Conservation (phyloP, 2,888 invertebrate species). For the Epinotia brunnichana region DNA sequence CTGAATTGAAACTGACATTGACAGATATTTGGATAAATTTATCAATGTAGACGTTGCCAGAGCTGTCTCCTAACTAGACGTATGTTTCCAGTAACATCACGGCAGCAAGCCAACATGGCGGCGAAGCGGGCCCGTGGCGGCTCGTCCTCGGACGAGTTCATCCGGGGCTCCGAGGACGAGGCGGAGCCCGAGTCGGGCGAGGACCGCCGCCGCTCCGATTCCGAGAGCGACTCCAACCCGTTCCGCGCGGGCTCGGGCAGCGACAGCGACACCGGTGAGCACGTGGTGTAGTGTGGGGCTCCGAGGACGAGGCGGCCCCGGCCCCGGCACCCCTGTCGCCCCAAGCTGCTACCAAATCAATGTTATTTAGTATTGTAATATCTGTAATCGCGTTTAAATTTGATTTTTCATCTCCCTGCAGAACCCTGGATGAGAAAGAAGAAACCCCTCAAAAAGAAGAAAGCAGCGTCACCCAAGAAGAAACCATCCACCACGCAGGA, state of each 20-base stretch:
- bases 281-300: background rate
- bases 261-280: conserved; percentile 86
- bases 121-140: conserved; percentile 82
- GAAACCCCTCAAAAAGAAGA: conserved; percentile 86
- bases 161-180: conserved; percentile 86
- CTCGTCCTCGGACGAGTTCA: conserved; percentile 86
- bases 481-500: conserved; percentile 89
- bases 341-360: no score
- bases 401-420: no score
- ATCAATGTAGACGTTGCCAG: background rate
- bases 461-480: conserved; percentile 78
- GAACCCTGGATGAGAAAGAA: conserved; percentile 92
- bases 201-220: conserved; percentile 60
- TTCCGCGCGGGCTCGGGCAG: conserved; percentile 87
- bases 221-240: conserved; percentile 91
- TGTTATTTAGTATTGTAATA: no score
- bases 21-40: no score
- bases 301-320: no score
- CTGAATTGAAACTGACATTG: no score
- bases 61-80: background rate
- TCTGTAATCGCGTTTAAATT: no score
- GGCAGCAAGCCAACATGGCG: conserved; percentile 73
- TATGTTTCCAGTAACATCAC: conserved; percentile 65
- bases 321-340: no score
- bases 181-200: conserved; percentile 65